These are phyloP conservation scores for Micrasema minimum DNA, from an alignment of 1,140 invertebrate genomes.

Conservation along the genomic window DNA sequence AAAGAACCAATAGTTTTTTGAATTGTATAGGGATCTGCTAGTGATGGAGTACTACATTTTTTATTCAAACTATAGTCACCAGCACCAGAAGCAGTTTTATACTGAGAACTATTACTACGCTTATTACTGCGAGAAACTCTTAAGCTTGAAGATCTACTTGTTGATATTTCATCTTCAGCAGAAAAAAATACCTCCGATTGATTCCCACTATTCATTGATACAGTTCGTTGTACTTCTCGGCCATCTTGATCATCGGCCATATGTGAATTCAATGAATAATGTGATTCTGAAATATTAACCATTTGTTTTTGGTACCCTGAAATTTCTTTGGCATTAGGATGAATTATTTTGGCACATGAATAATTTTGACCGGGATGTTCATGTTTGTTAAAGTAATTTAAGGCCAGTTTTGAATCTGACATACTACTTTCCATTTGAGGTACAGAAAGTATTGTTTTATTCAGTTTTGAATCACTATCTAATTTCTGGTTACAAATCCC, in stretches of 20 bases:
- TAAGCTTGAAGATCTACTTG: constrained; percentile 73
- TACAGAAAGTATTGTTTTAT: constrained; percentile 68
- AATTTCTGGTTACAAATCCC: constrained; percentile 70
- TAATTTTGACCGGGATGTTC: constrained; percentile 23
- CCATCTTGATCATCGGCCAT: constrained; percentile 67
- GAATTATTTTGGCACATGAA: constrained; percentile 6
- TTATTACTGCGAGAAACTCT: constrained; percentile 70
- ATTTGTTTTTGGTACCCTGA: constrained; percentile 55
- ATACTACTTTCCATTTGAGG: constrained; percentile 76
- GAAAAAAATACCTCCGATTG: constrained; percentile 92
- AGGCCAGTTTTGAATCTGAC: constrained; percentile 83
- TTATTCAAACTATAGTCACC: constrained; percentile 55
- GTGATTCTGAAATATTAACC: constrained; percentile 70
- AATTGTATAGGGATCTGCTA: constrained; percentile 40
- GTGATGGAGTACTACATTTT: constrained; percentile 50
- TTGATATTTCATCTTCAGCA: constrained; percentile 84
- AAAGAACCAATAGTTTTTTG: constrained; percentile 40
- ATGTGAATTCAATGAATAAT: constrained; percentile 70
- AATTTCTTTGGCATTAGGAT: constrained; percentile 37
- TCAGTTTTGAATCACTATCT: constrained; percentile 82
- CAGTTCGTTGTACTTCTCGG: constrained; percentile 79
- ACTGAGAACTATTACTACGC: constrained; percentile 47
- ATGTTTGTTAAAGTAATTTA: constrained; percentile 61
- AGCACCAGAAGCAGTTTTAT: constrained; percentile 60
- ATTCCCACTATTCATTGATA: constrained; percentile 88